Base-by-base conservation (phyloP, 2,797 vertebrate species). In the Eulemur albifrons region DNA sequence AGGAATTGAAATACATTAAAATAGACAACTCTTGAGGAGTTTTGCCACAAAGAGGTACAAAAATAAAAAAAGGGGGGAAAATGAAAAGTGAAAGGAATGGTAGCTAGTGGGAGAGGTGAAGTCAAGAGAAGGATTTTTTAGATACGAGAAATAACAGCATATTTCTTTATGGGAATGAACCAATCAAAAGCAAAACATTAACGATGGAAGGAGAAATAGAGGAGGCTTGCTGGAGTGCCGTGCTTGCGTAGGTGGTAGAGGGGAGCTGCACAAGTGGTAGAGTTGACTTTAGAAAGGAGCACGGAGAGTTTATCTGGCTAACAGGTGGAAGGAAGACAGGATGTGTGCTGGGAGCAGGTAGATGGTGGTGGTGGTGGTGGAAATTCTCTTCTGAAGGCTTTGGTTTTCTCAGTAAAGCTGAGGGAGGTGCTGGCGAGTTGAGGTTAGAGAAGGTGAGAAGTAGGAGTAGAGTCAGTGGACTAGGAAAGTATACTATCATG, bases 81-180 rank as follows among this genome's bases (percentile, higher is more conserved):
- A 50, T n/a, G 50, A 32, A 50, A 50, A 76, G 43, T 35, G 35
- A 38, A 57, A 43, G 50, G 20, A 82, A 70, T 77, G 38, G 48
- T 54, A 88, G 43, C n/a, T 79, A 65, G 48, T 95, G n/a, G 38
- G 87, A 61, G 73, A 76, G 48, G 43, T 38, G 32, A 95, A 89
- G n/a, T 81, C n/a, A 76, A 67, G 40, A 63, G 81, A 67, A 73
- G 10, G 14, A 14, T 70, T 59, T 84, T 90, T 89, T 70, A 86
- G 65, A 43, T 79, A 50, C 40, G 13, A 76, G 72, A 80, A 93
- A 38, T 88, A 93, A 38, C 20, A 63, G 21, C 57, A 40, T 92
- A 30, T 72, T 87, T 81, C 18, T 76, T 76, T 72, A 48, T 67
- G 72, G 63, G 50, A 82, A 67, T 73, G 50, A 85, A 54, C 50